Conservation (phyloP, 2,888 invertebrate genomes). For the Diadromus collaris region DNA sequence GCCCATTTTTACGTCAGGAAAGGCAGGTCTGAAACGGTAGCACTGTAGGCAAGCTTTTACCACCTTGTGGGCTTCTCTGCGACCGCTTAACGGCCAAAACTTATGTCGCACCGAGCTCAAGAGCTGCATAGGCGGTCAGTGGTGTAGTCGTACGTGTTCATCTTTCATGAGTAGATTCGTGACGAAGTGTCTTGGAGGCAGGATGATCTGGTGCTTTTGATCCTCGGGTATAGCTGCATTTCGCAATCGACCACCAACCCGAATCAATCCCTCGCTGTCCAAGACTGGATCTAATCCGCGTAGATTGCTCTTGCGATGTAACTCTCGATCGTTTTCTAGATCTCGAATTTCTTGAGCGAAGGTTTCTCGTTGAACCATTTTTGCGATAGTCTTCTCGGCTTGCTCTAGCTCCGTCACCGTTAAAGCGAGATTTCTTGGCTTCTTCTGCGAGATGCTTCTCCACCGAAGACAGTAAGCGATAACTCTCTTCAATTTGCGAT, state of each 20-base stretch:
- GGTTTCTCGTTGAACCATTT: constrained; percentile 23
- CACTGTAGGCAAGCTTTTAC: constrained; percentile 46
- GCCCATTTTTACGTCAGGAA: constrained; percentile 45
- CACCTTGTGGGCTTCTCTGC: constrained; percentile 50
- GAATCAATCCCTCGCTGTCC: constrained; percentile 50
- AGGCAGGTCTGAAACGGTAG: constrained; percentile 43
- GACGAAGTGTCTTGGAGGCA: constrained; percentile 40
- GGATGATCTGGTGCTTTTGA: constrained; percentile 48
- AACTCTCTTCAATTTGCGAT: constrained; percentile 28
- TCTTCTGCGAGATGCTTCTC: neutral
- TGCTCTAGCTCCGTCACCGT: constrained; percentile 34
- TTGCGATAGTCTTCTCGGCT: constrained; percentile 40
- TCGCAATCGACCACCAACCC: constrained; percentile 57
- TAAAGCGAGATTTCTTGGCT: constrained; percentile 6
- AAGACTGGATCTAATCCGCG: constrained; percentile 45
- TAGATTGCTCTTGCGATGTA: constrained; percentile 41
- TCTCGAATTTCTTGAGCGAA: constrained; percentile 22
- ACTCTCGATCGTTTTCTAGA: neutral
- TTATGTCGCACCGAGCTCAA: constrained; percentile 53
- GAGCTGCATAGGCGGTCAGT: constrained; percentile 63
- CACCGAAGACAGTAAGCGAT: constrained; percentile 46
- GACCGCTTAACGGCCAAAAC: constrained; percentile 70
- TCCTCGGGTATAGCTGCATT: constrained; percentile 28
- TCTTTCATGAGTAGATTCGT: constrained; percentile 51
- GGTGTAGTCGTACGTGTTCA: constrained; percentile 13